phyloP scores from a whole-genome alignment of 2,113 vertebrate genomes.

The Marmota flaviventris region DNA sequence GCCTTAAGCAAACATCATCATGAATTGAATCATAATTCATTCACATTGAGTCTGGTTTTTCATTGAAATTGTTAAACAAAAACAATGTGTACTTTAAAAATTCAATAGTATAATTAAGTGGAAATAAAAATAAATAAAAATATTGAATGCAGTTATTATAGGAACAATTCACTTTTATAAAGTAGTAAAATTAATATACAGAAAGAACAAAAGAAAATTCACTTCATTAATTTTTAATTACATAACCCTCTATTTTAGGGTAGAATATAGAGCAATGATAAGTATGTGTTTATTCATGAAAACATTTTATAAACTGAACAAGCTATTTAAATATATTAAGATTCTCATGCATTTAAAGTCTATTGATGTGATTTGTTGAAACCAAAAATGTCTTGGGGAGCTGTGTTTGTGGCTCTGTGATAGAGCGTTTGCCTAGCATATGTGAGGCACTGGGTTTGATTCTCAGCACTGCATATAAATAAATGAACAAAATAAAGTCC shows the following conservation, averaged over 20 bases:
- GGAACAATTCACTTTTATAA: conserved; percentile 7
- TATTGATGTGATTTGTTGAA: conserved; percentile 8
- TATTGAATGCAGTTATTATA: conserved; percentile 31
- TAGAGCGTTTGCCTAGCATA: too few species aligned
- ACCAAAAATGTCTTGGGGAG: background rate
- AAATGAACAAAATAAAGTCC: too few species aligned
- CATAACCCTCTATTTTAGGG: background rate
- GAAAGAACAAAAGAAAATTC: conserved; percentile 35
- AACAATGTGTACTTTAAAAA: background rate
- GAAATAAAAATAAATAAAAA: conserved; percentile 32
- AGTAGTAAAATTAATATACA: conserved; percentile 32
- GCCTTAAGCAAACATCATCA: background rate
- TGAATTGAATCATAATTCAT: conserved; percentile 39
- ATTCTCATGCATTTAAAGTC: background rate
- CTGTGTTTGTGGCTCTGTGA: too few species aligned
- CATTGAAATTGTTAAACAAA: background rate
- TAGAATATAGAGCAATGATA: background rate
- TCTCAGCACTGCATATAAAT: too few species aligned
- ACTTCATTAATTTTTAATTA: conserved; percentile 63
- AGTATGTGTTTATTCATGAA: conserved; percentile 57
- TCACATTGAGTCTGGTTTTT: conserved; percentile 4
- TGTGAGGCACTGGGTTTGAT: too few species aligned
- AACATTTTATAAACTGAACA: conserved; percentile 26
- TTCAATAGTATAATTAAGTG: conserved; percentile 23
- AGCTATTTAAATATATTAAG: conserved; percentile 30